A percentile compares a stretch with the other conserved stretches of the same genome.
Evolutionary conservation across 2,113 vertebrate species (phyloP).

Genomic region (Peromyscus maniculatus): DNA sequence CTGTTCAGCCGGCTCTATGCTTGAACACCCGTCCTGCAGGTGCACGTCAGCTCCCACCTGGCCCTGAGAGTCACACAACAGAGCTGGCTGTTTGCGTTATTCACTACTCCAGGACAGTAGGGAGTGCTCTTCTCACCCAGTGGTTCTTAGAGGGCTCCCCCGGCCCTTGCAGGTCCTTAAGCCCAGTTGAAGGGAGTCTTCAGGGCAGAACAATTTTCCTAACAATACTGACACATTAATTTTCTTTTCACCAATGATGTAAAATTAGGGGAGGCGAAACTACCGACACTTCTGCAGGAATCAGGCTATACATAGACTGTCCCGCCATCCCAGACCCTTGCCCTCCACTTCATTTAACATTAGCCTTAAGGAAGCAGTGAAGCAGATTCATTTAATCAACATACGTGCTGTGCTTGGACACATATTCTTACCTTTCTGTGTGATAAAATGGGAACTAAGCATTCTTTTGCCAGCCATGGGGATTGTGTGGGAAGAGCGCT

Average conservation of each 20-base stretch:
- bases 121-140: background rate
- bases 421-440: background rate
- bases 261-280: background rate
- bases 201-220: background rate
- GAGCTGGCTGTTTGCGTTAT: background rate
- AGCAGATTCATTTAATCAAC: background rate
- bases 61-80: background rate
- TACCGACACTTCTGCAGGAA: fast-evolving
- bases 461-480: fast-evolving
- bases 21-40: background rate
- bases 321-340: background rate
- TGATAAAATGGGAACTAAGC: background rate
- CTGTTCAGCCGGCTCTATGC: background rate
- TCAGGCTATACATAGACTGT: background rate
- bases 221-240: background rate
- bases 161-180: background rate
- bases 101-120: background rate
- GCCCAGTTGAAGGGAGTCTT: background rate
- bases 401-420: background rate
- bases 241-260: background rate
- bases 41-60: background rate
- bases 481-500: background rate
- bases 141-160: background rate
- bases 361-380: background rate
- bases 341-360: background rate